phyloP scores from a whole-genome alignment of 2,888 invertebrate genomes.

The Trisateles emortualis region DNA sequence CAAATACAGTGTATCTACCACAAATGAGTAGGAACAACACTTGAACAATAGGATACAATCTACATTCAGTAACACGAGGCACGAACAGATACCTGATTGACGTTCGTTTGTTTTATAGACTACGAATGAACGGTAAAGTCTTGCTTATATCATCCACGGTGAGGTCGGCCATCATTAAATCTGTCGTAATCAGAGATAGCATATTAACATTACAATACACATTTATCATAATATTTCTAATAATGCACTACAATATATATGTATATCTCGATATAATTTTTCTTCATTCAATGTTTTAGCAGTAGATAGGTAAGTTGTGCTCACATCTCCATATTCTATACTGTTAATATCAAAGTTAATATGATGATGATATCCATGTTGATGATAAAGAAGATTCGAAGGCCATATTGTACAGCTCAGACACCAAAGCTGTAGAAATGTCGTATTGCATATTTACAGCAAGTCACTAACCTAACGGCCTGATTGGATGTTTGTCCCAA shows the following conservation, averaged over 20 bases:
- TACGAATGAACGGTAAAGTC: slow-evolving; percentile 83
- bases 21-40: slow-evolving; percentile 35
- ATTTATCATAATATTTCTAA: not conserved
- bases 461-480: slow-evolving; percentile 94
- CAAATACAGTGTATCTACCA: slow-evolving; percentile 29
- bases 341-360: slow-evolving; percentile 40
- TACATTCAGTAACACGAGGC: slow-evolving; percentile 39
- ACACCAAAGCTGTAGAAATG: slow-evolving; percentile 55
- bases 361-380: slow-evolving; percentile 52
- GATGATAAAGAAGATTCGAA: slow-evolving; percentile 54
- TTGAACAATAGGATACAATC: slow-evolving; percentile 41
- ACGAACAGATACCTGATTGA: slow-evolving; percentile 67
- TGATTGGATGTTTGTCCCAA: slow-evolving; percentile 96
- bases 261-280: not conserved
- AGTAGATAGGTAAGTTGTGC: not conserved
- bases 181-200: slow-evolving; percentile 72
- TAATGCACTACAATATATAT: slow-evolving; percentile 7
- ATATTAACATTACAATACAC: slow-evolving; percentile 34
- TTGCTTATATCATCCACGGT: slow-evolving; percentile 81
- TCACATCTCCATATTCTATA: slow-evolving; percentile 20
- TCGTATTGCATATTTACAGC: slow-evolving; percentile 72
- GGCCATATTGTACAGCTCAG: slow-evolving; percentile 74
- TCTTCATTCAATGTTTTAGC: not conserved
- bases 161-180: slow-evolving; percentile 84
- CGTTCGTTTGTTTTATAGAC: slow-evolving; percentile 72